Percentiles rank a stretch among this genome's conserved stretches.
Evolutionary conservation across 1,140 invertebrate genomes (phyloP).

Genomic region (Aplysia californica): DNA sequence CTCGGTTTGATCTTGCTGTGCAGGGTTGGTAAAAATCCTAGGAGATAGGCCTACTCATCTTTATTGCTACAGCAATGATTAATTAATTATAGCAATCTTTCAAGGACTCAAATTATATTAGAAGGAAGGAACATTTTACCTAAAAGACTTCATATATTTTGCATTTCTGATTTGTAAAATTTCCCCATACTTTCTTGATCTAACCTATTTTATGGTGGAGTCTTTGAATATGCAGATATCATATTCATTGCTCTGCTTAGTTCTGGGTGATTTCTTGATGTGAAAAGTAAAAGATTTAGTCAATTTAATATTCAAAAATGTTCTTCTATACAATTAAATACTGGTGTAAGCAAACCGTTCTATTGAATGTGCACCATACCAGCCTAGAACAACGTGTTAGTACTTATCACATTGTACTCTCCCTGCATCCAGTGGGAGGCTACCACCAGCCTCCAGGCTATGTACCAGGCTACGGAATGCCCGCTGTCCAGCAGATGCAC

Average conservation of each 20-base stretch:
- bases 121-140: too few relatives aligned
- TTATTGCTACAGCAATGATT: too few relatives aligned
- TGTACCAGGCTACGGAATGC: constrained; percentile 7
- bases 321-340: not conserved
- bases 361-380: not conserved
- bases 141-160: too few relatives aligned
- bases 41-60: too few relatives aligned
- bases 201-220: too few relatives aligned
- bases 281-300: not conserved
- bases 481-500: constrained; percentile 21
- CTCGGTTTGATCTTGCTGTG: not conserved
- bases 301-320: not conserved
- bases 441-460: constrained; percentile 5
- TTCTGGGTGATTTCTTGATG: not conserved
- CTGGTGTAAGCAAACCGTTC: not conserved
- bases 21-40: not conserved
- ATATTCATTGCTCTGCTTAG: too few relatives aligned
- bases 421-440: not conserved
- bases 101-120: too few relatives aligned
- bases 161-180: too few relatives aligned
- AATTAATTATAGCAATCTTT: too few relatives aligned
- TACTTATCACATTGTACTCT: not conserved
- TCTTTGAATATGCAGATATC: too few relatives aligned
- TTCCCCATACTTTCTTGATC: too few relatives aligned
- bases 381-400: not conserved